Evolutionary conservation across 1,140 invertebrate species (phyloP).

Genomic region (Bombus waltoni): DNA sequence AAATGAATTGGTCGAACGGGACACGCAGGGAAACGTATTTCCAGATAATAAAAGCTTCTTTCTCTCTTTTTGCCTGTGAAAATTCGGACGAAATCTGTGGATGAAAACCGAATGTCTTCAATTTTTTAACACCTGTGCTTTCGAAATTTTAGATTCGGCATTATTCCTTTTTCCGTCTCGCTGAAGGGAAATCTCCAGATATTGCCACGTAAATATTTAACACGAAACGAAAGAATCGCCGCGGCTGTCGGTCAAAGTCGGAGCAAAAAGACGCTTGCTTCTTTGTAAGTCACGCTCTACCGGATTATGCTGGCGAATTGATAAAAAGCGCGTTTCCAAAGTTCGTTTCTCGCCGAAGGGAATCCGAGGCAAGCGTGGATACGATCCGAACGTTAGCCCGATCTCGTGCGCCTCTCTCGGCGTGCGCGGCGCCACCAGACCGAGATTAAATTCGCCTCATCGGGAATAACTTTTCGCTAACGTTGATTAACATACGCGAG

Average conservation of each 20-base stretch:
- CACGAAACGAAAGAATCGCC: not conserved
- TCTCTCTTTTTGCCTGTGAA: too few species aligned
- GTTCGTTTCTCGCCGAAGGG: not conserved
- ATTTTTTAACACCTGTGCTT: not conserved
- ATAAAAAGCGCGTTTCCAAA: constrained; percentile 14
- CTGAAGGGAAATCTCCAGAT: too few species aligned
- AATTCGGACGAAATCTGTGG: not conserved
- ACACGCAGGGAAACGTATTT: not conserved
- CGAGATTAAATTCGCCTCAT: constrained; percentile 32
- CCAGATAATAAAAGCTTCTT: not conserved
- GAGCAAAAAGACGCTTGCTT: not conserved
- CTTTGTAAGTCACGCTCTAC: not conserved
- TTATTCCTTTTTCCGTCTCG: not conserved
- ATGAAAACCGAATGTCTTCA: not conserved
- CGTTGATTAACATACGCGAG: constrained; percentile 33
- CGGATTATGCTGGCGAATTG: constrained; percentile 41
- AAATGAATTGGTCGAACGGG: not conserved
- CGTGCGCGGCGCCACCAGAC: not conserved
- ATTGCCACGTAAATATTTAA: not conserved
- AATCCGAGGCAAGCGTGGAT: not conserved
- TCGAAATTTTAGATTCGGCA: not conserved
- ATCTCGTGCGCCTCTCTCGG: not conserved
- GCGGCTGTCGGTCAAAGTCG: not conserved
- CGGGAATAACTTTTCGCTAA: constrained; percentile 14
- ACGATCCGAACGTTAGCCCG: constrained; percentile 6